Evolutionary conservation across 2,113 vertebrate species (phyloP).

Genomic region (Corythoichthys haematopterus): DNA sequence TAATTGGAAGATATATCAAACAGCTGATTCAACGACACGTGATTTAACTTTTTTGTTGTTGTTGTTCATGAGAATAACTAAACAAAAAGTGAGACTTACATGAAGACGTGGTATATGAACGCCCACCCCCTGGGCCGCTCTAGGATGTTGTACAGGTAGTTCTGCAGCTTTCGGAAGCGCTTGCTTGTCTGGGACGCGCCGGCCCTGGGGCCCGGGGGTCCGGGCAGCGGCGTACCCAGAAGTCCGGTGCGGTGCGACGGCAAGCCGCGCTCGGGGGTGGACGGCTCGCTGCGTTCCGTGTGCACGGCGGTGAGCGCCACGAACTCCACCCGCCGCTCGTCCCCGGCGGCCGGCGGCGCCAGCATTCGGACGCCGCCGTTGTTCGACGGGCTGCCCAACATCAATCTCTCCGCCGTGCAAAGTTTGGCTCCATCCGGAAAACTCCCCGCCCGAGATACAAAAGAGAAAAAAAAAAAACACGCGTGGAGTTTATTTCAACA

Average conservation of each 20-base stretch:
- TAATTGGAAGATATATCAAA: conserved; percentile 49
- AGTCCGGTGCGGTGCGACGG: conserved; percentile 78
- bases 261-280: conserved; percentile 74
- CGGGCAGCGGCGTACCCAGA: conserved; percentile 80
- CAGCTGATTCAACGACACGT: not conserved
- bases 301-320: conserved; percentile 83
- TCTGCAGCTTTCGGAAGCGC: conserved; percentile 82
- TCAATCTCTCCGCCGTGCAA: conserved; percentile 19
- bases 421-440: conserved; percentile 17
- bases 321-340: conserved; percentile 79
- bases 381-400: conserved; percentile 75
- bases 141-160: conserved; percentile 88
- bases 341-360: conserved; percentile 61
- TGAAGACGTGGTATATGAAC: conserved; percentile 89
- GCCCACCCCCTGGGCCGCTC: conserved; percentile 88
- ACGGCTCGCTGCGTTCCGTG: conserved; percentile 78
- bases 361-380: conserved; percentile 79
- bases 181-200: conserved; percentile 75
- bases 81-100: conserved; percentile 72
- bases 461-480: not conserved
- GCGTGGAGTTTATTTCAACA: not conserved
- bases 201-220: conserved; percentile 70
- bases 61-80: not conserved
- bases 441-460: not conserved
- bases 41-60: not conserved